A percentile compares a stretch with the other conserved stretches of the same genome.
Conservation (phyloP, 2,797 vertebrate genomes). For the Synaphobranchus kaupii region DNA sequence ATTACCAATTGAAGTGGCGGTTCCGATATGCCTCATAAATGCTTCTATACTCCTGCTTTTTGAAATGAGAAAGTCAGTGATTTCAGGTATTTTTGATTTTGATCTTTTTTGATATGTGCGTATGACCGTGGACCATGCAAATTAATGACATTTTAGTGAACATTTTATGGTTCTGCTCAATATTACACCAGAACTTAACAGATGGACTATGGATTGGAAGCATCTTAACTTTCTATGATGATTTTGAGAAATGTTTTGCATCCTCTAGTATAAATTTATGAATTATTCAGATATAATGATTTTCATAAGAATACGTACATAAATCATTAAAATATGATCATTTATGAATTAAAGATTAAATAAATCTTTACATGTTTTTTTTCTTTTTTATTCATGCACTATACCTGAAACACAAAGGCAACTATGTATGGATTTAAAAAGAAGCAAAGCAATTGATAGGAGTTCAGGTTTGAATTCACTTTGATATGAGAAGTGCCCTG, state of each 20-base stretch:
- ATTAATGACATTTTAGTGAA: neutral
- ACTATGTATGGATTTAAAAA: neutral
- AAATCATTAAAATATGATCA: too few relatives aligned
- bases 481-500: neutral
- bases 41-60: neutral
- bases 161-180: neutral
- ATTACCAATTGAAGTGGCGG: neutral
- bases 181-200: constrained; percentile 7
- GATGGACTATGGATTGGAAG: neutral
- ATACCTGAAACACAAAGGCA: neutral
- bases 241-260: constrained; percentile 24
- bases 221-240: neutral
- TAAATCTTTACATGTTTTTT: constrained; percentile 4
- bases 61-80: neutral
- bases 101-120: neutral
- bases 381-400: constrained; percentile 5
- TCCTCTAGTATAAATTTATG: constrained; percentile 30
- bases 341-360: too few relatives aligned
- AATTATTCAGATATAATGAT: constrained; percentile 26
- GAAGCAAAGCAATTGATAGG: neutral
- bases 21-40: neutral
- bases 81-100: neutral
- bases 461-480: neutral
- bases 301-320: constrained; percentile 24
- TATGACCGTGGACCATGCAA: neutral